Evolutionary conservation across 2,113 vertebrate genomes (phyloP).

Genomic region (Rhea americana): DNA sequence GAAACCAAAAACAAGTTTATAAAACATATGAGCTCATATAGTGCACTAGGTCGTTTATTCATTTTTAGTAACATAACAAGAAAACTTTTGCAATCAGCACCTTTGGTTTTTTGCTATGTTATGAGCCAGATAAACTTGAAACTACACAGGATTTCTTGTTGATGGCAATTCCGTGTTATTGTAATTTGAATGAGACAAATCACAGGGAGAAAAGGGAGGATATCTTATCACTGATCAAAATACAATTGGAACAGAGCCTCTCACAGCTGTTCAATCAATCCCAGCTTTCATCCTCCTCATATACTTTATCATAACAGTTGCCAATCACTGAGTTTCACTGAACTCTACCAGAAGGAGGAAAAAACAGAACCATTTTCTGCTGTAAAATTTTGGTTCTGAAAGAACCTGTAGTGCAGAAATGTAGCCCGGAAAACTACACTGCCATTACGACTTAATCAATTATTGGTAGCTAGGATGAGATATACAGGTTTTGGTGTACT

Average conservation of each 20-base stretch:
- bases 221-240: conserved; percentile 72
- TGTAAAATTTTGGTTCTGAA: background rate
- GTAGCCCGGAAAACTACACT: background rate
- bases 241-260: conserved; percentile 47
- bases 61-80: conserved; percentile 30
- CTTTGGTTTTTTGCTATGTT: background rate
- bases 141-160: conserved; percentile 47
- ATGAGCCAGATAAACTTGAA: conserved; percentile 36
- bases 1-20: background rate
- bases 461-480: conserved; percentile 41
- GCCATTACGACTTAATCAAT: background rate
- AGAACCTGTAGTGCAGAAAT: background rate
- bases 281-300: conserved; percentile 49
- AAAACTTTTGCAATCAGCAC: conserved; percentile 27
- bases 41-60: background rate
- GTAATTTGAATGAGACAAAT: conserved; percentile 59
- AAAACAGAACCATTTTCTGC: background rate
- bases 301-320: conserved; percentile 57
- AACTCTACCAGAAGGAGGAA: background rate
- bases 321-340: conserved; percentile 47
- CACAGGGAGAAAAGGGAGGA: conserved; percentile 13
- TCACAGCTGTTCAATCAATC: conserved; percentile 65
- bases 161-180: conserved; percentile 60
- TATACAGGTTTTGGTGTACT: background rate
- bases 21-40: background rate